phyloP scores from a whole-genome alignment of 2,113 vertebrate species.

The Stigmatopora argus region DNA sequence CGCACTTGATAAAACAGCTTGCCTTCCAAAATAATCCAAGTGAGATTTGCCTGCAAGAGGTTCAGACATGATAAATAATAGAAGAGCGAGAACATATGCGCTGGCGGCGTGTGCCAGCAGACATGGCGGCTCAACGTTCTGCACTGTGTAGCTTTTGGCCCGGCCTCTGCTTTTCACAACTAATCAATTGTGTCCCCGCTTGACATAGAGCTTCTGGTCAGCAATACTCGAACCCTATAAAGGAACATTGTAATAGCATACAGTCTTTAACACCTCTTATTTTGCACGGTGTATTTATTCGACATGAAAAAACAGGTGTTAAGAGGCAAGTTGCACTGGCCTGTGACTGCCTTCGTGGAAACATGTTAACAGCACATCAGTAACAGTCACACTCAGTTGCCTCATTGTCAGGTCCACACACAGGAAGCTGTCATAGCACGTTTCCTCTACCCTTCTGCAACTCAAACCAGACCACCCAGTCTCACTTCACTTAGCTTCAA shows the following conservation, averaged over 20 bases:
- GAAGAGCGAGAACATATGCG: conserved; percentile 32
- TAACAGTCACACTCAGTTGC: conserved; percentile 34
- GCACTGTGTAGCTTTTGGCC: conserved; percentile 25
- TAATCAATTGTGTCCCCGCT: conserved; percentile 29
- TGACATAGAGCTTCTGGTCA: conserved; percentile 21
- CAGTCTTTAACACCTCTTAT: neutral
- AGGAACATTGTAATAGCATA: conserved; percentile 14
- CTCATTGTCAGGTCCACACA: conserved; percentile 12
- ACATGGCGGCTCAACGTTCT: conserved; percentile 27
- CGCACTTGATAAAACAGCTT: conserved; percentile 43
- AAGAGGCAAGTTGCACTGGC: conserved; percentile 19
- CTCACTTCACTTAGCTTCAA: conserved; percentile 2
- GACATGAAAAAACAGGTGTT: conserved; percentile 49
- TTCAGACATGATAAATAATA: conserved; percentile 37
- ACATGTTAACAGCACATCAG: conserved; percentile 51
- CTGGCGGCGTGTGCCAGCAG: conserved; percentile 38
- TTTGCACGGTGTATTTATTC: conserved; percentile 13
- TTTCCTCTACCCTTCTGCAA: conserved; percentile 29
- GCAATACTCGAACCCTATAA: conserved; percentile 14
- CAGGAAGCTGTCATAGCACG: conserved; percentile 43
- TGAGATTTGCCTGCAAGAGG: conserved; percentile 10
- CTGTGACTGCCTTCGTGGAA: conserved; percentile 27
- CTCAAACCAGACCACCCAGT: conserved; percentile 49
- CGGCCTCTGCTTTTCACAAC: conserved; percentile 27
- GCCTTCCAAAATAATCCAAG: conserved; percentile 46